Evolutionary conservation across 2,113 vertebrate genomes (phyloP).

Genomic region (Sterrhoptilus dennistouni): DNA sequence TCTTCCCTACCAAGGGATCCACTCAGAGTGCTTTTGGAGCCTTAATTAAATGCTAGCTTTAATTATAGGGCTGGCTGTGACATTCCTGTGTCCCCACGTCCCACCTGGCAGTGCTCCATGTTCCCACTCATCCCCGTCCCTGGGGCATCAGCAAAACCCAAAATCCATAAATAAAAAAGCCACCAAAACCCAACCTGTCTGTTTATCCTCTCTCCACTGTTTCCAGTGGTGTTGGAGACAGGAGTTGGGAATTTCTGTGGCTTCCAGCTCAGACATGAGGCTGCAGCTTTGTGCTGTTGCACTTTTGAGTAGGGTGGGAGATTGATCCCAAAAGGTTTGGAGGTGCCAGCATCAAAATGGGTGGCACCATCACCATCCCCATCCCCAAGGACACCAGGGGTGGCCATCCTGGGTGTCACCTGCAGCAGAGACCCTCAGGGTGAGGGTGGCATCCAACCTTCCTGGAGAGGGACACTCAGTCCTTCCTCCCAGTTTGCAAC

Average conservation of each 20-base stretch:
- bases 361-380: neutral
- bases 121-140: neutral
- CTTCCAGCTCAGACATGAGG: rapidly evolving
- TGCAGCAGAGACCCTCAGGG: neutral
- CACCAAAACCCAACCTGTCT: neutral
- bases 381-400: neutral
- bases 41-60: neutral
- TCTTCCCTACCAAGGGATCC: neutral
- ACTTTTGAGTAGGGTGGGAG: neutral
- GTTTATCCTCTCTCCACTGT: neutral
- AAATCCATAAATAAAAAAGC: neutral
- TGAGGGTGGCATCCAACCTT: neutral
- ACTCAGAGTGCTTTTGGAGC: neutral
- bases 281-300: neutral
- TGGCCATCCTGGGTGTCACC: neutral
- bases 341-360: neutral
- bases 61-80: neutral
- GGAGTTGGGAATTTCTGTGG: neutral
- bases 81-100: neutral
- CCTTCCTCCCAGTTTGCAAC: neutral
- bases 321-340: neutral
- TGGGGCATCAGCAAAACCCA: neutral
- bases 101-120: neutral
- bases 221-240: rapidly evolving
- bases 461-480: neutral